Base-by-base conservation (phyloP, 2,888 invertebrate genomes). In the Plebejus anna region DNA sequence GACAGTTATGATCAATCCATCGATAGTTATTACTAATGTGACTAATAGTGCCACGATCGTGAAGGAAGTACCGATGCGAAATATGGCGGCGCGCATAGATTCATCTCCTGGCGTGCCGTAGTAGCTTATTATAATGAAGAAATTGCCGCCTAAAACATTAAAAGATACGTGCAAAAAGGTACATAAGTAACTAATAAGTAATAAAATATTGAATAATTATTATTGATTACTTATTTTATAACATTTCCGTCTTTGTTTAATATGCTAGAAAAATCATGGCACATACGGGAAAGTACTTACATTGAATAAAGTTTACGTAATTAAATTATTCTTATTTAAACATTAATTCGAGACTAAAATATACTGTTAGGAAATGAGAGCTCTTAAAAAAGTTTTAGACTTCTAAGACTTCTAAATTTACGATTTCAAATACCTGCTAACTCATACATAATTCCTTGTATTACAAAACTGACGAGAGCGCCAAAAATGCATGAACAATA, bases 11-110 rank as follows among this genome's bases (percentile, higher is more conserved):
- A 88, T 87, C 61, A 88, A 87, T 1, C 84, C 80, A 77, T 93
- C 93, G 0, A 89, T 86, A 0, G 87, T 84, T n/a, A 90, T 77
- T 1, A 90, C 89, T 91, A 94, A 92, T 0, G 85, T 86, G 22
- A 88, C 59, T 86, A 92, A 78, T 87, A 92, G 85, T 0, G 87
- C 5, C 7, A 80, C 82, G 0, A 92, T 81, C 7, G 89, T 79
- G 0, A 83, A 6, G 1, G 94, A 91, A 1, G 82, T 84, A 32
- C 85, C 82, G 2, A 90, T 80, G 78, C 93, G 82, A 2, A 87
- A 81, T 0, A 78, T 22, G 0, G 77, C 85, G 0, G 91, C 92
- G 42, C 78, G 4, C 0, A 76, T 0, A 0, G 92, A 87, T 77
- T 89, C 80, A 76, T 94, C 88, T 70, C 86, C 87, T 76, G 80